Evolutionary conservation across 2,113 vertebrate genomes (phyloP).

Genomic region (Echinops telfairi): DNA sequence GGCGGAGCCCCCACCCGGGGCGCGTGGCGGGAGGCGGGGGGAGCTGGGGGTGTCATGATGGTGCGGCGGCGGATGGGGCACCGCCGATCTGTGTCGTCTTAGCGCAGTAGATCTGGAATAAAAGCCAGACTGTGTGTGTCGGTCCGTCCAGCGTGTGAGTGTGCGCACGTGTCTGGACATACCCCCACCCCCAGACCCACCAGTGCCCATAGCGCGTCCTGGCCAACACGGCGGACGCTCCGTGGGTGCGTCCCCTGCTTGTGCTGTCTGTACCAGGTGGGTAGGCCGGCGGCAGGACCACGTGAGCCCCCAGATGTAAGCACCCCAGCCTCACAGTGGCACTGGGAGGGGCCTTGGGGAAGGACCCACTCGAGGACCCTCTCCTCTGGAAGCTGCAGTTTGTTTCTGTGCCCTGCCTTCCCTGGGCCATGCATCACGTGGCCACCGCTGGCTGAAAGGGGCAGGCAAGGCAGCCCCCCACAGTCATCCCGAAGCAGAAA

Average conservation of each 20-base stretch:
- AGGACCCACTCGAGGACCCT: too few species aligned
- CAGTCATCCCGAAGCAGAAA: neutral
- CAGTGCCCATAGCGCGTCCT: neutral
- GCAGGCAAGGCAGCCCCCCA: neutral
- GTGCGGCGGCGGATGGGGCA: neutral
- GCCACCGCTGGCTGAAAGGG: neutral
- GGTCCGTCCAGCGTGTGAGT: neutral
- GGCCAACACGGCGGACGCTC: neutral
- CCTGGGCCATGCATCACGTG: neutral
- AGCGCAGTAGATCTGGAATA: slow-evolving; percentile 76
- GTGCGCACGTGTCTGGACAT: too few species aligned
- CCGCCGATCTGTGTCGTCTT: slow-evolving; percentile 50
- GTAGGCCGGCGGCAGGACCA: neutral
- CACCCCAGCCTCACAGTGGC: neutral
- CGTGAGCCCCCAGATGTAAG: neutral
- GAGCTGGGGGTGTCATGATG: neutral
- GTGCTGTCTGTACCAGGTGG: neutral
- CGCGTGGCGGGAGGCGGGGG: neutral
- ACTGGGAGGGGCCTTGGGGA: neutral
- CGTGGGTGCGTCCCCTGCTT: neutral
- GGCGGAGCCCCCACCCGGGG: neutral
- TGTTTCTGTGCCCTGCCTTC: too few species aligned
- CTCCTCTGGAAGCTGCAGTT: neutral
- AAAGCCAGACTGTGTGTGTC: slow-evolving; percentile 70
- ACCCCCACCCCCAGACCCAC: neutral